These are phyloP conservation scores for Siderastrea radians DNA, from an alignment of 92 coral and sea anemone species.

Conservation along the genomic window DNA sequence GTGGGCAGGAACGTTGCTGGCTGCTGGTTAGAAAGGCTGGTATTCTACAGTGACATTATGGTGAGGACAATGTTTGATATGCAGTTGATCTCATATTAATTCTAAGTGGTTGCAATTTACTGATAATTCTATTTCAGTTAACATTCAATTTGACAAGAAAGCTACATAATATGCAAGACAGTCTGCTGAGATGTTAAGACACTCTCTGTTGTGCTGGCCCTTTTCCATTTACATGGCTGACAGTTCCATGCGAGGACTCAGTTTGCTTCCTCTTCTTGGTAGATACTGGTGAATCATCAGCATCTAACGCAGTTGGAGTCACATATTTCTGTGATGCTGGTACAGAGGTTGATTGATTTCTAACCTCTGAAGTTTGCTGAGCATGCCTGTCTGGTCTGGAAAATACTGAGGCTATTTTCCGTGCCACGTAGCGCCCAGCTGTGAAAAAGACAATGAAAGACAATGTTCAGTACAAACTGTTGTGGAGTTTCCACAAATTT, in stretches of 20 bases:
- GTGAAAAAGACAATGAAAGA: neutral
- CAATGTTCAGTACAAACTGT: neutral
- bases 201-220: neutral
- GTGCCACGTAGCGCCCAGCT: constrained; percentile 83
- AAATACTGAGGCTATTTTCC: constrained; percentile 72
- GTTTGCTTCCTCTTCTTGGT: constrained; percentile 1
- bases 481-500: neutral
- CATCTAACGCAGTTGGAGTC: neutral
- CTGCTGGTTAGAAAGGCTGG: no score
- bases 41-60: no score
- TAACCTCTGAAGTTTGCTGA: constrained; percentile 7
- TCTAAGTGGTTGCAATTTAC: no score
- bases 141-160: no score
- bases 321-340: neutral
- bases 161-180: no score
- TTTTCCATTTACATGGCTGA: constrained; percentile 18
- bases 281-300: neutral
- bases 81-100: no score
- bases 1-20: no score
- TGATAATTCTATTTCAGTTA: no score
- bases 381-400: constrained; percentile 29
- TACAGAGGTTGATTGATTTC: neutral
- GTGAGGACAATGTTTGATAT: no score
- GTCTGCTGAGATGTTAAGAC: neutral
- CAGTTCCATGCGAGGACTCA: neutral